Evolutionary conservation across 2,797 vertebrate species (phyloP).

Genomic region (Dipus sagitta): DNA sequence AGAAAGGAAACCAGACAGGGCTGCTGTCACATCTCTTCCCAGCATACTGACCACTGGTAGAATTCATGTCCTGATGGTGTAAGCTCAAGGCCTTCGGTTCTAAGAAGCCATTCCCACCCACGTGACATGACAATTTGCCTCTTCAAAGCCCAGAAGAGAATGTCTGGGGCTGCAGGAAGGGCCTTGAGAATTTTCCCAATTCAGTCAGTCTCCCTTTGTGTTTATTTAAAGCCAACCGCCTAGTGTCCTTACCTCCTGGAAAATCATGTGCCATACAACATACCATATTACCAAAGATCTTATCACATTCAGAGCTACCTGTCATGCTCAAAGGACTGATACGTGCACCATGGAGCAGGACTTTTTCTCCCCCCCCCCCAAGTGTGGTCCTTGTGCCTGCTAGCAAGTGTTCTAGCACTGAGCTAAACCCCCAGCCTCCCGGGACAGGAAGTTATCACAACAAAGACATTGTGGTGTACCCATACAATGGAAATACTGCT

Average conservation of each 20-base stretch:
- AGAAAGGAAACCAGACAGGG: not conserved
- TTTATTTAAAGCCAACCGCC: not conserved
- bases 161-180: not conserved
- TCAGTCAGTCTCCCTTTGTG: not conserved
- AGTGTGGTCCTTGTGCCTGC: not conserved
- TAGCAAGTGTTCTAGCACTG: not conserved
- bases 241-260: not conserved
- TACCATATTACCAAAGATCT: not conserved
- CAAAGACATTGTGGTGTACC: not conserved
- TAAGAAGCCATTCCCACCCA: not conserved
- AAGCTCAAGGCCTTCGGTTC: not conserved
- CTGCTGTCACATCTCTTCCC: not conserved
- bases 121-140: not conserved
- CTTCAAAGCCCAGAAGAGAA: not conserved
- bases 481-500: not conserved
- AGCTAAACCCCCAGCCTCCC: not conserved
- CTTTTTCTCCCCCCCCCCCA: not conserved
- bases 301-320: no score
- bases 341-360: not conserved
- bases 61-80: not conserved
- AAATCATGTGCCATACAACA: not conserved
- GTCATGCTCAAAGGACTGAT: not conserved
- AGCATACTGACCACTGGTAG: not conserved
- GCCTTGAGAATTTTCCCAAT: no score
- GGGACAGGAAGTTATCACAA: not conserved